Base-by-base conservation (phyloP, 1,140 invertebrate genomes). In the Artemia franciscana region DNA sequence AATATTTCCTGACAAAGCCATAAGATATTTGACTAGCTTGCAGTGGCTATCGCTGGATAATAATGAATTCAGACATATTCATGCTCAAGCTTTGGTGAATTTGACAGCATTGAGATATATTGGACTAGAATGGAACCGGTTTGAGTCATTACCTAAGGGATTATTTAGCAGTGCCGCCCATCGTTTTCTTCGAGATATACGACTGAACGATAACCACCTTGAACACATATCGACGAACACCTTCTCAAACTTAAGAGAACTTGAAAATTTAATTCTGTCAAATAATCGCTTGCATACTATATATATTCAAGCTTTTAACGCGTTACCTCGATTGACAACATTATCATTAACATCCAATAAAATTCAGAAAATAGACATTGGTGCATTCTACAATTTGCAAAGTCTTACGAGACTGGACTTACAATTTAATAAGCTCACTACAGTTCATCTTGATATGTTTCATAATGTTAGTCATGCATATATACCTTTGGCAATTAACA, bases 31-130 rank as follows among this genome's bases (percentile, higher is more conserved):
- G 4, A 78, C 75, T 12, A 81, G 82, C 67, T 74, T 93, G 0
- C 79, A 83, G 67, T 91, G 86, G 86, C 74, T 93, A 26, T 85
- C 88, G 9, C 73, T 91, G 64, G 88, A 93, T 71, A 88, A 90
- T 71, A 93, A 92, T 67, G 85, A 88, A 69, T 80, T 91, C 64
- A 80, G 83, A 67, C 78, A 76, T 0, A 75, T 90, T 1, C 79
- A 82, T 15, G 73, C 80, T 25, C 73, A 73, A 0, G 72, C 77
- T 1, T 75, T 82, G 9, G 80, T 82, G 25, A 70, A 73, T 59
- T 81, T 85, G 68, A 76, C 79, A 3, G 79, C 84, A 66, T 70
- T 92, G 12, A 82, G 83, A 66, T 91, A 91, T 70, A 75, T 91
- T 23, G 91, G 91, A 74, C 71, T 93, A 65, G 87, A 89, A 68